These are phyloP conservation scores for Ornithoptera priamus DNA, from an alignment of 2,888 invertebrate species.

Conservation along the genomic window DNA sequence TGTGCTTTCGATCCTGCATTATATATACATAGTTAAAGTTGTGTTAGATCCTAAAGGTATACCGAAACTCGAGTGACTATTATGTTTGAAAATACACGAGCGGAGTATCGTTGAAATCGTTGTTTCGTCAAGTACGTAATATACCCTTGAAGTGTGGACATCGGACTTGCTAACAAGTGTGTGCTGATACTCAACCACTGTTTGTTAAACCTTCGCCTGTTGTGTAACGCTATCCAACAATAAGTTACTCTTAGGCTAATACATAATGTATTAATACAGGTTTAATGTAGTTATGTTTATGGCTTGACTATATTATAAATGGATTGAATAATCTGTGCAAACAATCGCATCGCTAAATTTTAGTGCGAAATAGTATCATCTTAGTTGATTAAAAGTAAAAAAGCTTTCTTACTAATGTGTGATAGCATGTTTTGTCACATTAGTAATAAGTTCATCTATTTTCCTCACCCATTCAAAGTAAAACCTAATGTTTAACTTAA, in stretches of 20 bases:
- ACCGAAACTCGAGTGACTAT: slow-evolving; percentile 7
- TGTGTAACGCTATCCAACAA: neutral
- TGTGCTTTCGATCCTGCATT: neutral
- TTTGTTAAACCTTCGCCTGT: slow-evolving; percentile 8
- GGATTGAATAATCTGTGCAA: neutral
- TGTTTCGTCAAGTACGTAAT: slow-evolving; percentile 24
- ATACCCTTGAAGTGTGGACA: slow-evolving; percentile 15
- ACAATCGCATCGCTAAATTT: neutral
- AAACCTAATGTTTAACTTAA: too few relatives aligned
- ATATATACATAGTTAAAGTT: neutral
- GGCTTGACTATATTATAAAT: neutral
- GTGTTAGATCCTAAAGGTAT: neutral
- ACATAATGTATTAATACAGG: neutral
- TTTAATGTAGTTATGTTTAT: neutral
- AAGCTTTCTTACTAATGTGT: too few relatives aligned
- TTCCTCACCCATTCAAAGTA: too few relatives aligned
- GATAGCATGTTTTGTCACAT: too few relatives aligned
- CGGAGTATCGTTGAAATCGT: slow-evolving; percentile 5
- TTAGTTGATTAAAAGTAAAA: too few relatives aligned
- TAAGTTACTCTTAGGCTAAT: neutral
- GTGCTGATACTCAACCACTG: slow-evolving; percentile 17
- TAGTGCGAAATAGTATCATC: too few relatives aligned
- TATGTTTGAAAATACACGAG: slow-evolving; percentile 5
- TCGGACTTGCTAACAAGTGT: slow-evolving; percentile 12
- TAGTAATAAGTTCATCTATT: too few relatives aligned